Percentiles rank a stretch among this genome's conserved stretches.
Evolutionary conservation across 2,113 vertebrate species (phyloP).

Genomic region (Cacatua alba): DNA sequence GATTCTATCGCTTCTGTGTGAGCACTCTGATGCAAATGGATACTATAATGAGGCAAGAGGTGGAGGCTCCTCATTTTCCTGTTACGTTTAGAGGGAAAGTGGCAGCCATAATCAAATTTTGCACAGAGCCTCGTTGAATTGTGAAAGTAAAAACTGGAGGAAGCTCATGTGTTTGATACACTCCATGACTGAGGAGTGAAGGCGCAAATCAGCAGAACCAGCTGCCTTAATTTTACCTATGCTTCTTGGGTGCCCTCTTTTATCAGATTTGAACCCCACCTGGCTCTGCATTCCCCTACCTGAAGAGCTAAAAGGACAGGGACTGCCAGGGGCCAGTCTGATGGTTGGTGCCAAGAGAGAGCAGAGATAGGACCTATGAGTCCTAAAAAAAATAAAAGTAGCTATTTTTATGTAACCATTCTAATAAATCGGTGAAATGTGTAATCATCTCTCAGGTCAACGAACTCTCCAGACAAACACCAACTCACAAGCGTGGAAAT

Average conservation of each 20-base stretch:
- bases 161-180: rapidly evolving
- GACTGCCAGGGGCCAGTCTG: neutral
- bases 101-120: neutral
- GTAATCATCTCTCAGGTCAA: neutral
- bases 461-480: rapidly evolving
- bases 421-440: neutral
- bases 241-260: neutral
- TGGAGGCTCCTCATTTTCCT: neutral
- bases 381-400: neutral
- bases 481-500: neutral
- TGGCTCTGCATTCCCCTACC: neutral
- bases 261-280: neutral
- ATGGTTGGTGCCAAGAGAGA: neutral
- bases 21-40: neutral
- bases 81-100: neutral
- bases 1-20: neutral
- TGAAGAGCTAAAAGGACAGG: neutral
- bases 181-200: neutral
- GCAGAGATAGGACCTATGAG: neutral
- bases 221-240: neutral
- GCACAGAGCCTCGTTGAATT: neutral
- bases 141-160: neutral
- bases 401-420: neutral
- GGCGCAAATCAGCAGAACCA: neutral
- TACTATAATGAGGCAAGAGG: neutral